Evolutionary conservation across 2,113 vertebrate genomes (phyloP), one percentile per base, ranked within the genome.

Genomic region (Engraulis encrasicolus): DNA sequence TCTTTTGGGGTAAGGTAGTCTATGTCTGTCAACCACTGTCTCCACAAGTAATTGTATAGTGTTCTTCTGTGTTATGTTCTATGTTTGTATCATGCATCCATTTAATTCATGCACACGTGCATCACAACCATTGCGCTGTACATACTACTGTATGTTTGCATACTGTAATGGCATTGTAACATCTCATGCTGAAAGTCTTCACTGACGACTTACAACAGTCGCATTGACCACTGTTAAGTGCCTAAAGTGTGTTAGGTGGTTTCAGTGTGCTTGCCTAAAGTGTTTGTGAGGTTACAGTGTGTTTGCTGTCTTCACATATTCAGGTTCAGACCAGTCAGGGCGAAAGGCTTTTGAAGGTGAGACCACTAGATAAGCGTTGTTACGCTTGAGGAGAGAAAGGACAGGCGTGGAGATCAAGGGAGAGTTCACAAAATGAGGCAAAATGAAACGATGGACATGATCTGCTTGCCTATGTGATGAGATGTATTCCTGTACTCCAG

Each of bases 1-100:
- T 96, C 96, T 82, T 96, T 96, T 94, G 97, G 96, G 83, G 98
- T 98, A 94, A 85, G 96, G 37, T 88, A 91, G 90, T 89, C 14
- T 66, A 27, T 2, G n/a, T n/a, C n/a, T n/a, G n/a, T n/a, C n/a
- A n/a, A n/a, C n/a, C n/a, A n/a, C n/a, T n/a, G n/a, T n/a, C n/a
- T n/a, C n/a, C n/a, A n/a, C n/a, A n/a, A n/a, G n/a, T n/a, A n/a
- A n/a, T n/a, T n/a, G n/a, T n/a, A n/a, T n/a, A n/a, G n/a, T n/a
- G n/a, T n/a, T n/a, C n/a, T n/a, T n/a, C n/a, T n/a, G n/a, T n/a
- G n/a, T n/a, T n/a, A n/a, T n/a, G n/a, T n/a, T n/a, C n/a, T n/a
- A n/a, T n/a, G n/a, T n/a, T n/a, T n/a, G n/a, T n/a, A n/a, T n/a
- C n/a, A n/a, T n/a, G n/a, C n/a, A n/a, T n/a, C 54, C 54, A 58